Conservation (phyloP, 2,113 vertebrate species). For the Atractosteus spatula region DNA sequence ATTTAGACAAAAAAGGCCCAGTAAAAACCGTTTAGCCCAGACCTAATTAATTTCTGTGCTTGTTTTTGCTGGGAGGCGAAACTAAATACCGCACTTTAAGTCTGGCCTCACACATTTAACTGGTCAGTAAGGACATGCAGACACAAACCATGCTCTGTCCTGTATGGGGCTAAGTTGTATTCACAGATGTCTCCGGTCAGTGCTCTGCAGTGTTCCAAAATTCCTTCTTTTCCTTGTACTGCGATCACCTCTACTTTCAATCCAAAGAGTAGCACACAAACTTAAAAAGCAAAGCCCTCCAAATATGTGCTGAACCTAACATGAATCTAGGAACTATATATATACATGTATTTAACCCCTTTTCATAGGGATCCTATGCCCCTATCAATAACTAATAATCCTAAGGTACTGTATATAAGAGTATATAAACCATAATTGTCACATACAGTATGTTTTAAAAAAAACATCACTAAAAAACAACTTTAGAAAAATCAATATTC, state of each 20-base stretch:
- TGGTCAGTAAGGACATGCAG: not conserved
- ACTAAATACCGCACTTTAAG: conserved; percentile 5
- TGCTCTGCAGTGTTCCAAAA: too few relatives aligned
- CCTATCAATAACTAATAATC: too few relatives aligned
- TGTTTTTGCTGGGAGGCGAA: conserved; percentile 11
- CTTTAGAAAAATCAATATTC: conserved; percentile 59
- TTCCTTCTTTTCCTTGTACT: too few relatives aligned
- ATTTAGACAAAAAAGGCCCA: conserved; percentile 17
- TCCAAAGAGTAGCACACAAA: too few relatives aligned
- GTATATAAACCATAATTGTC: not conserved
- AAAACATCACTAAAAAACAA: not conserved
- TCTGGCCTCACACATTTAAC: conserved; percentile 2
- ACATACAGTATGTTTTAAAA: not conserved
- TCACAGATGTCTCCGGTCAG: too few relatives aligned
- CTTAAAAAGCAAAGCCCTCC: not conserved
- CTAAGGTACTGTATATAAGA: not conserved
- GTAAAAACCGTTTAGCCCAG: conserved; percentile 27
- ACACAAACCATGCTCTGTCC: not conserved
- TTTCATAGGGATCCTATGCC: too few relatives aligned
- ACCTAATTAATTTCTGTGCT: conserved; percentile 25
- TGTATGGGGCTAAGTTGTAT: too few relatives aligned
- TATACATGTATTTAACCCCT: too few relatives aligned
- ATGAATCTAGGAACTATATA: too few relatives aligned
- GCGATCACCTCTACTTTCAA: too few relatives aligned
- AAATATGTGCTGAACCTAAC: too few relatives aligned